Conservation (phyloP, 1,140 invertebrate species). For the Danaus plexippus region DNA sequence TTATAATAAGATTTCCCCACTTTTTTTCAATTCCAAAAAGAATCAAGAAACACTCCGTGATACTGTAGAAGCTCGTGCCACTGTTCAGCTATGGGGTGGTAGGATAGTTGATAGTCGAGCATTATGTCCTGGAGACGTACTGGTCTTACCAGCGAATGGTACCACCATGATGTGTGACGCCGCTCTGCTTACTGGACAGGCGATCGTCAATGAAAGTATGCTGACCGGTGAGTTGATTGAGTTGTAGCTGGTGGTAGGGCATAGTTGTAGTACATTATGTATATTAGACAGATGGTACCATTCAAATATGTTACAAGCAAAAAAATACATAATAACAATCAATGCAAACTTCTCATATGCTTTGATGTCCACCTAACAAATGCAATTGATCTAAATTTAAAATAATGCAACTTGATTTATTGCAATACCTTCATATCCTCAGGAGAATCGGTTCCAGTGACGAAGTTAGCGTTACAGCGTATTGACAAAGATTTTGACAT, state of each 20-base stretch:
- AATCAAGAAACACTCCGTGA: constrained; percentile 81
- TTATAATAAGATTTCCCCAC: too few relatives aligned
- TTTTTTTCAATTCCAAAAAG: constrained; percentile 49
- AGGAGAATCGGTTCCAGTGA: constrained; percentile 92
- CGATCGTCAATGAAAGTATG: constrained; percentile 97
- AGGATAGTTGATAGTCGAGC: constrained; percentile 69
- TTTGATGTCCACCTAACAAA: too few relatives aligned
- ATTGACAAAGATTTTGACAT: constrained; percentile 78
- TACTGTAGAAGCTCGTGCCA: constrained; percentile 79
- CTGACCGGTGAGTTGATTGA: constrained; percentile 82
- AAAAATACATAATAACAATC: too few relatives aligned
- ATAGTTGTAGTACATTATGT: neutral
- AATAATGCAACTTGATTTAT: too few relatives aligned
- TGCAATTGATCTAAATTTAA: too few relatives aligned
- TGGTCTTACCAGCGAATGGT: constrained; percentile 88
- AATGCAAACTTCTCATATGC: too few relatives aligned
- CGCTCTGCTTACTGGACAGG: constrained; percentile 88
- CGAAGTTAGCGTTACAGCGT: constrained; percentile 89
- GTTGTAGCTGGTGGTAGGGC: constrained; percentile 6
- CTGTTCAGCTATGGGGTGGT: constrained; percentile 69
- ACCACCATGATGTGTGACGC: constrained; percentile 93
- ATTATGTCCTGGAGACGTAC: constrained; percentile 94
- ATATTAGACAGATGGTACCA: too few relatives aligned
- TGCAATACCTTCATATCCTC: constrained; percentile 11
- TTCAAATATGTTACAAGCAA: too few relatives aligned